A percentile compares a stretch with the other conserved stretches of the same genome.
Conservation (phyloP, 2,797 vertebrate species). For the Falco peregrinus region DNA sequence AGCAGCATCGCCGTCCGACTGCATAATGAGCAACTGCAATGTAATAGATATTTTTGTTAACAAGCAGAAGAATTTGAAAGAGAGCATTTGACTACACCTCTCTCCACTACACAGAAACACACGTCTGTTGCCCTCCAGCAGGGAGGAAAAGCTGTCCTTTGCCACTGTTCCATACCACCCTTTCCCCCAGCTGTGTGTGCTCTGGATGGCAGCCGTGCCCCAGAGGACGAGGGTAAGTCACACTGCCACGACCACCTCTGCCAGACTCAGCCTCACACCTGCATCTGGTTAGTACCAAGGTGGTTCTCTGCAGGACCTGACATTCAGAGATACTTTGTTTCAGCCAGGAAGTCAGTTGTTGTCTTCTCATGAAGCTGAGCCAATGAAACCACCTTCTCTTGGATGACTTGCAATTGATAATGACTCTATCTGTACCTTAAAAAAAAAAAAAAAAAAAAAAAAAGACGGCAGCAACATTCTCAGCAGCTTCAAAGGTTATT, state of each 20-base stretch:
- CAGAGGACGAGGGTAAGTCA: not conserved
- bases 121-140: not conserved
- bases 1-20: accelerated
- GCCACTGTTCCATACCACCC: not conserved
- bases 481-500: not conserved
- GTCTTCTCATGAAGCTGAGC: not conserved
- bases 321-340: not conserved
- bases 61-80: not conserved
- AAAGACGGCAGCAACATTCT: not conserved
- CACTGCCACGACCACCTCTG: not conserved
- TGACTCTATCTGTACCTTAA: not conserved
- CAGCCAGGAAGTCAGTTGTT: not conserved
- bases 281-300: not conserved
- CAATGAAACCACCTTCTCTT: not conserved
- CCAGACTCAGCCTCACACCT: not conserved
- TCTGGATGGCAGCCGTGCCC: not conserved
- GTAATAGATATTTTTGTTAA: not conserved
- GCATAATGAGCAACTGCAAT: not conserved
- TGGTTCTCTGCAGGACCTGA: not conserved
- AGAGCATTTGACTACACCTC: not conserved
- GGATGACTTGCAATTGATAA: not conserved
- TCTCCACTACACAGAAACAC: not conserved
- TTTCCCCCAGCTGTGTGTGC: not conserved
- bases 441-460: not conserved
- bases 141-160: not conserved